A percentile compares a stretch with the other conserved stretches of the same genome.
phyloP scores from a whole-genome alignment of 1,140 invertebrate genomes.

The Mizuhopecten yessoensis region DNA sequence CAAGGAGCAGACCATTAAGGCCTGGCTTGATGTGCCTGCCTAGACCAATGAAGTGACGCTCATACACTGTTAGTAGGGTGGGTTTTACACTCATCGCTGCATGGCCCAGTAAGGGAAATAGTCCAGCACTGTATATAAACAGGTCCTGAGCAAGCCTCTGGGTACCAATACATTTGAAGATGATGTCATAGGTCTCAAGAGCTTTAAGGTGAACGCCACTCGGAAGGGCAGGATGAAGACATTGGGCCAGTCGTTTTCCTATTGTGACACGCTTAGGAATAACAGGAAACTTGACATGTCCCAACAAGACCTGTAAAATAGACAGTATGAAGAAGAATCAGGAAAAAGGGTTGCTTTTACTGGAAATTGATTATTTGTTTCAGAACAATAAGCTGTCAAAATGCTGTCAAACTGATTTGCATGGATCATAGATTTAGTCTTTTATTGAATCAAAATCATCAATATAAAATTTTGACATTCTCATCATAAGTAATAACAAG shows the following conservation, averaged over 20 bases:
- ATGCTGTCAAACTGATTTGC: too few species aligned
- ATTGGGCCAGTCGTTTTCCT: constrained; percentile 96
- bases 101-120: constrained; percentile 95
- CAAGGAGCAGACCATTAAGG: constrained; percentile 94
- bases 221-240: constrained; percentile 96
- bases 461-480: too few species aligned
- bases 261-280: constrained; percentile 96
- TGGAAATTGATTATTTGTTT: too few species aligned
- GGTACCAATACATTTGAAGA: constrained; percentile 95
- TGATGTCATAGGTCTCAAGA: constrained; percentile 96
- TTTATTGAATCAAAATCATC: too few species aligned
- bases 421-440: too few species aligned
- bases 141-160: constrained; percentile 92
- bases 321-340: constrained; percentile 24
- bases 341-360: too few species aligned
- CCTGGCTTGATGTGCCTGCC: constrained; percentile 91
- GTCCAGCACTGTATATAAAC: constrained; percentile 92
- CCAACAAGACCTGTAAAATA: constrained; percentile 87
- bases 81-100: constrained; percentile 94
- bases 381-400: too few species aligned
- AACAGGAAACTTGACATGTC: constrained; percentile 92
- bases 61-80: constrained; percentile 92
- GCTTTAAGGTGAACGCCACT: constrained; percentile 95
- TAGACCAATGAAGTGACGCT: constrained; percentile 95
- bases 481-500: too few species aligned